A percentile compares a stretch with the other conserved stretches of the same genome.
Evolutionary conservation across 2,113 vertebrate genomes (phyloP).

Genomic region (Mixornis gularis): DNA sequence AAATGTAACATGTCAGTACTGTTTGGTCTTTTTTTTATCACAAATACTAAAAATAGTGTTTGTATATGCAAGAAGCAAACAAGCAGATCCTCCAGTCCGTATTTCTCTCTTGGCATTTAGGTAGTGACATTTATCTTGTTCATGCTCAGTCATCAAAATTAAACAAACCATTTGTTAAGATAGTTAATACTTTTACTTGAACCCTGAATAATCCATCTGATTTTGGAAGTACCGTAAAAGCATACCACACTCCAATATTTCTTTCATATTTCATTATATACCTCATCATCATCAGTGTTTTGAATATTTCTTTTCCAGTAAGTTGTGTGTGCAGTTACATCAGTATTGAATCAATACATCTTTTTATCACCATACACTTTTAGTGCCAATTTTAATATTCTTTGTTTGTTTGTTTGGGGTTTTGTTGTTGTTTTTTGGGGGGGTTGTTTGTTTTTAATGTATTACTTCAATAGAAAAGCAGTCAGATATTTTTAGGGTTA

Average conservation of each 20-base stretch:
- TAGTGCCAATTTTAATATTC: neutral
- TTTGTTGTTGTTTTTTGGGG: too few relatives aligned
- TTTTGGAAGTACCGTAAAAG: neutral
- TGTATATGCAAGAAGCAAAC: neutral
- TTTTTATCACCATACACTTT: neutral
- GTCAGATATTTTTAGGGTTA: neutral
- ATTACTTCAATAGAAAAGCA: neutral
- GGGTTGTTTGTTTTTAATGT: neutral
- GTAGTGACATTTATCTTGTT: neutral
- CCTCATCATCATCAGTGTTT: neutral
- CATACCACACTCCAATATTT: neutral
- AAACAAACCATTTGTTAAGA: neutral
- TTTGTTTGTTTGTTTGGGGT: neutral
- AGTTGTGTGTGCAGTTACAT: neutral
- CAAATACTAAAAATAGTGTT: neutral
- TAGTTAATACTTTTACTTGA: neutral
- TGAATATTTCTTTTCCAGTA: neutral
- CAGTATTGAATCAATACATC: neutral
- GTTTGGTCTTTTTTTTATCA: neutral
- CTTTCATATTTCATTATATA: neutral
- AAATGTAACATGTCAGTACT: neutral
- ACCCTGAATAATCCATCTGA: neutral
- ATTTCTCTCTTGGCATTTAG: neutral
- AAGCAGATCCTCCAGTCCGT: neutral
- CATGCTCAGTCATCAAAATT: neutral